Evolutionary conservation across 2,888 invertebrate species (phyloP).

Genomic region (Philaethria dido): DNA sequence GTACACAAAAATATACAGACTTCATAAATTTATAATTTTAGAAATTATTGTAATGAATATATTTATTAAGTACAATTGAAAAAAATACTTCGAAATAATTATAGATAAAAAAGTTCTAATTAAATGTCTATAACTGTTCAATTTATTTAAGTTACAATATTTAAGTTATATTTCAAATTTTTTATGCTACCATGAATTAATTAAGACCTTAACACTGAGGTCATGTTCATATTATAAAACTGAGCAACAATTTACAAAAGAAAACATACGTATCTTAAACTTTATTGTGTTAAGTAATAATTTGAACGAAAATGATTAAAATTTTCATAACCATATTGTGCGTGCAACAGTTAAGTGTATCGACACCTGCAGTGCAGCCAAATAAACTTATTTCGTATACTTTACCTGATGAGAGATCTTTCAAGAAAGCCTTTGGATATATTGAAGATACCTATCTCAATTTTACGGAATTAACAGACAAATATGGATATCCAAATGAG

Average conservation of each 20-base stretch:
- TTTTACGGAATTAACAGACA: constrained; percentile 50
- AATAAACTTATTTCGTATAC: constrained; percentile 56
- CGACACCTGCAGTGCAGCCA: constrained; percentile 25
- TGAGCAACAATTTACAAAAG: constrained; percentile 58
- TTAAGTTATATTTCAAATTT: constrained; percentile 33
- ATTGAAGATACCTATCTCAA: constrained; percentile 65
- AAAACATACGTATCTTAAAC: constrained; percentile 57
- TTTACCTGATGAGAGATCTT: constrained; percentile 57
- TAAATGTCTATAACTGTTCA: background rate
- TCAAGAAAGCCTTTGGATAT: constrained; percentile 63
- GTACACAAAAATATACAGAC: too few relatives aligned
- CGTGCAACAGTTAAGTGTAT: constrained; percentile 13
- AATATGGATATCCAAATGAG: constrained; percentile 49
- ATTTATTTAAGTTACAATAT: constrained; percentile 20
- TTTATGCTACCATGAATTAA: constrained; percentile 45
- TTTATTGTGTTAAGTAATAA: constrained; percentile 53
- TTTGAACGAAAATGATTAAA: constrained; percentile 33
- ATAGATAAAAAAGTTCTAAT: too few relatives aligned
- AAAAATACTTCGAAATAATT: too few relatives aligned
- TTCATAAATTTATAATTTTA: too few relatives aligned
- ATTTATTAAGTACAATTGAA: too few relatives aligned
- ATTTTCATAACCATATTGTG: constrained; percentile 27
- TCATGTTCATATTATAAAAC: constrained; percentile 73
- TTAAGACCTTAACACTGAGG: constrained; percentile 66
- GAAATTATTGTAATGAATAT: too few relatives aligned